Base-by-base conservation (phyloP, 2,888 invertebrate species). In the Hyalella azteca region DNA sequence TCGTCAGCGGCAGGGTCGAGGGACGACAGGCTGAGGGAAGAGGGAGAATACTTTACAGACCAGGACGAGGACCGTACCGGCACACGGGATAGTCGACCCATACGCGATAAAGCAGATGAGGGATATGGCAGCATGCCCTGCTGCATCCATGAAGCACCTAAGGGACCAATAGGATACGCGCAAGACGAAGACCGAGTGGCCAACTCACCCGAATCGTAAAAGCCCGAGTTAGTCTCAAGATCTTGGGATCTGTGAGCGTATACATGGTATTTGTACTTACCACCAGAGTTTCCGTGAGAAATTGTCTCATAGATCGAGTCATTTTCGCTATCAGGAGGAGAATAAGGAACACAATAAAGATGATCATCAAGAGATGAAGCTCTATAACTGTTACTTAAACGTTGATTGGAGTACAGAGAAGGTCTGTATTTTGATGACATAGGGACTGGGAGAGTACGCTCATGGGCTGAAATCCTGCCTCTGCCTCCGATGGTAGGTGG, bases 1-100 rank as follows among this genome's bases (percentile, higher is more conserved):
- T 86, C 86, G 76, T 86, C 86, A 15, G 86, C 84, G 15, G 85
- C 82, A 11, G 86, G 86, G 79, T 86, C 86, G 77, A 86, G 80
- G 49, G 85, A 78, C 22, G 83, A 84, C 80, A 85, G 66, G 81
- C 85, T 86, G 80, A 83, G 78, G 81, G 83, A 81, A 79, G 79
- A 77, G 59, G 77, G 79, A 32, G 54, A 45, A 59, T 11, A 75
- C 41, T 41, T 73, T 40, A 49, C 40, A 73, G 22, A 77, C 50
- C n/a, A 77, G 29, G 66, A 40, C 29, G 73, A 50, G 39, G 50
- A 73, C 36, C 54, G 66, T 77, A 7, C 29, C 11, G 54, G 40
- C 40, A 36, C 48, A 66, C 60, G 77, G 22, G 66, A 73, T 54
- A 80, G 80, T 49, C 81, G 81, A 78, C 79, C 78, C 4, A 79